phyloP scores from a whole-genome alignment of 2,888 invertebrate genomes.

The Yponomeuta cagnagella region DNA sequence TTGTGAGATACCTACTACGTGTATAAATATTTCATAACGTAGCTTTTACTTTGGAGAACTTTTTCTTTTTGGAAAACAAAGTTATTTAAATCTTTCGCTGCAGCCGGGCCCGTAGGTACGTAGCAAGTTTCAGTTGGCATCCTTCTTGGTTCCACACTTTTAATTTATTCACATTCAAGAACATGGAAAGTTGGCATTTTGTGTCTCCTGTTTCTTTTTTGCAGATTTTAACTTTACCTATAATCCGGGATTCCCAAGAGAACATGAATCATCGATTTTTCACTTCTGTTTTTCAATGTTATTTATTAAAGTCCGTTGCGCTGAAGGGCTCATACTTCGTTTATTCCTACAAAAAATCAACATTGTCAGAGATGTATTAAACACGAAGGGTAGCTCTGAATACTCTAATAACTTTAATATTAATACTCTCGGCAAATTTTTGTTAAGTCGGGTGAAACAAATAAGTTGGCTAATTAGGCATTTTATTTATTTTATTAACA shows the following conservation, averaged over 20 bases:
- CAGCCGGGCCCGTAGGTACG: slow-evolving; percentile 29
- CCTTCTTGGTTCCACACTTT: slow-evolving; percentile 27
- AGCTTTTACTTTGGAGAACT: slow-evolving; percentile 14
- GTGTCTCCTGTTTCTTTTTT: not conserved
- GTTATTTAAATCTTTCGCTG: slow-evolving; percentile 25
- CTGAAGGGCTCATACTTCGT: not conserved
- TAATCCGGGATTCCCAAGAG: too few relatives aligned
- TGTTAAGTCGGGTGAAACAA: not conserved
- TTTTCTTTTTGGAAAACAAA: slow-evolving; percentile 14
- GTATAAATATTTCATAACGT: slow-evolving; percentile 21
- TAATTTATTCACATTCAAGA: slow-evolving; percentile 46
- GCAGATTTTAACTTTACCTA: not conserved
- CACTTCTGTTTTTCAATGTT: not conserved
- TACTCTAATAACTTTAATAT: not conserved
- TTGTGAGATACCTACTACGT: not conserved
- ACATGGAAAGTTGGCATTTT: slow-evolving; percentile 33
- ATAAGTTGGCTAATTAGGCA: not conserved
- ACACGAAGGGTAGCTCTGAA: not conserved
- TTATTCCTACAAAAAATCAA: not conserved
- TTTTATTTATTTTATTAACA: slow-evolving; percentile 1
- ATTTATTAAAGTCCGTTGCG: not conserved
- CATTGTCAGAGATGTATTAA: not conserved
- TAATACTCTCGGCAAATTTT: not conserved
- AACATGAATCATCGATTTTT: not conserved
- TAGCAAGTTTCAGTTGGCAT: slow-evolving; percentile 11